phyloP scores from a whole-genome alignment of 2,797 vertebrate genomes.

The Neosilurus mollespiculum region DNA sequence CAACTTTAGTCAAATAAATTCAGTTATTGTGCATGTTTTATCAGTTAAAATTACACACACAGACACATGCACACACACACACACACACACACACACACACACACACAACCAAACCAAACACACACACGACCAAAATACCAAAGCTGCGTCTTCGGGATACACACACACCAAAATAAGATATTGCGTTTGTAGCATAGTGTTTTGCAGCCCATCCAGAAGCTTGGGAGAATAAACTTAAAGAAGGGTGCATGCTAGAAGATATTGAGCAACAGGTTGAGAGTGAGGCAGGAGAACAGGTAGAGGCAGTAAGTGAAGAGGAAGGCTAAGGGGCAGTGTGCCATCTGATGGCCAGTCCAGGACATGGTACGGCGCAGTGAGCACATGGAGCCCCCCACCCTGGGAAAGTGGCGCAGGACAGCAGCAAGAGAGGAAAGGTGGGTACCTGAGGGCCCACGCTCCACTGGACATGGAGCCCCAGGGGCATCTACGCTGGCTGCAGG shows the following conservation, averaged over 20 bases:
- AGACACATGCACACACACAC: neutral
- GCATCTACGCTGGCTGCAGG: conserved; percentile 75
- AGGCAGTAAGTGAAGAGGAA: conserved; percentile 84
- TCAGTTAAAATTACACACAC: neutral
- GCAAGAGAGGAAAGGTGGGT: conserved; percentile 86
- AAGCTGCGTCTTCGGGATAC: conserved; percentile 59
- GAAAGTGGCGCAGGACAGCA: conserved; percentile 75
- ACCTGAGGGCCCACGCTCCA: conserved; percentile 89
- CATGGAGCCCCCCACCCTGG: conserved; percentile 74
- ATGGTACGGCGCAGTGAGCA: conserved; percentile 76
- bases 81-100: neutral
- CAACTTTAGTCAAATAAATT: neutral
- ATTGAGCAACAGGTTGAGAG: conserved; percentile 74
- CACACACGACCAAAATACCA: neutral
- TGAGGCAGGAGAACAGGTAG: conserved; percentile 78
- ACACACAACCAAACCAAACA: neutral
- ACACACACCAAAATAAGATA: conserved; percentile 44
- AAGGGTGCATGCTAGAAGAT: conserved; percentile 70
- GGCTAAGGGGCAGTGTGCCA: conserved; percentile 86
- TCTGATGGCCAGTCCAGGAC: conserved; percentile 85
- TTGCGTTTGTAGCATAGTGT: conserved; percentile 14
- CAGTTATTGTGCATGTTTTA: neutral
- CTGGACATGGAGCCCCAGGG: conserved; percentile 64
- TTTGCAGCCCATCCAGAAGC: conserved; percentile 35
- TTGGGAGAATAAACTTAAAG: conserved; percentile 24